Evolutionary conservation across 1,140 invertebrate species (phyloP), one percentile per base, ranked within the genome.

Genomic region (Pachypsylla venusta): DNA sequence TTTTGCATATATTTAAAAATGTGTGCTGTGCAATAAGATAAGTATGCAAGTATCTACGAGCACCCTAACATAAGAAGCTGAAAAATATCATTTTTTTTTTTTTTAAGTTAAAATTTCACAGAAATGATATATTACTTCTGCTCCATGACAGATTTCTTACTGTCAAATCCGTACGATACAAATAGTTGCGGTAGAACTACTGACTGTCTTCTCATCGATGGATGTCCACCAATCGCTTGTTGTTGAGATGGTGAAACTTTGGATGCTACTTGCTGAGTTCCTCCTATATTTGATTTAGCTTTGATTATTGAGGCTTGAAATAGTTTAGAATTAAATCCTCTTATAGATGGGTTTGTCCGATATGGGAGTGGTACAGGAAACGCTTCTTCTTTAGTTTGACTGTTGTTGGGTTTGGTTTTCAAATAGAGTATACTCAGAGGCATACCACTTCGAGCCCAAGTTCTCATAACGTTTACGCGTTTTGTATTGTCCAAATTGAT

Each of bases 161-260:
- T 48, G 42, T 48, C 42, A 19, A 75, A 77, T 2, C 74, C 74
- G 35, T 76, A 76, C 0, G 75, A 76, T 58, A 73, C 70, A 61
- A 75, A 75, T 4, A 76, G 66, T 42, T 76, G 74, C 0, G 76
- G 76, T 63, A 77, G 71, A 25, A 73, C 71, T 1, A 72, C 72
- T 55, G 73, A 74, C 56, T 73, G 70, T 62, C 30, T 67, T 19
- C 42, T n/a, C 42, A 48, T 48, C 7, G 42, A 22, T 35, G n/a
- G 7, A 7, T 4, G n/a, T n/a, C 42, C 22, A 22, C 42, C 42
- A 19, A 22, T 48, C n/a, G 16, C 65, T 25, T 54, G 54, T 3
- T 20, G n/a, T 26, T 26, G 35, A 25, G 56, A 54, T 28, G 30
- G 54, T 2, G 62, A 30, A 14, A 63, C 48, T 19, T 16, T n/a